Conservation (phyloP, 2,888 invertebrate species). For the Meteorus colon region DNA sequence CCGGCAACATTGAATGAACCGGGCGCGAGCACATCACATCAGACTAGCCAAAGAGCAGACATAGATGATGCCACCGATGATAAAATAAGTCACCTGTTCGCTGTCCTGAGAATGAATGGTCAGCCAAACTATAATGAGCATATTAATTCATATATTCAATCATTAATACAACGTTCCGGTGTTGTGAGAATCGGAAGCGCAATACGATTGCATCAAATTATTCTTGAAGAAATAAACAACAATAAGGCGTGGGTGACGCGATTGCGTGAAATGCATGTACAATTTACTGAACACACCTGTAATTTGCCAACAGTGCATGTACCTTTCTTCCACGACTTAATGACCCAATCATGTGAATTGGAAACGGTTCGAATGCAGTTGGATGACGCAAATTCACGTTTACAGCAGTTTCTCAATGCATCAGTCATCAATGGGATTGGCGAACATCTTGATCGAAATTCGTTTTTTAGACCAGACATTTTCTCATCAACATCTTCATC, state of each 20-base stretch:
- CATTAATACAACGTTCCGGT: background rate
- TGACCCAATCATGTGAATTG: background rate
- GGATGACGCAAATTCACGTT: background rate
- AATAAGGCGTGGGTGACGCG: background rate
- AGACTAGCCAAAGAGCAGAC: no score
- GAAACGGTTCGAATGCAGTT: background rate
- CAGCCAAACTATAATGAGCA: background rate
- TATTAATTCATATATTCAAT: background rate
- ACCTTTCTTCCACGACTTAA: background rate
- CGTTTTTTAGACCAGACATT: background rate
- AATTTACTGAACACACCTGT: background rate
- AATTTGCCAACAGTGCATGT: no score
- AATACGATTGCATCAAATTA: background rate
- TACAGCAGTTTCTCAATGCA: background rate
- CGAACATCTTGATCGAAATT: background rate
- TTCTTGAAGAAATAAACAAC: background rate
- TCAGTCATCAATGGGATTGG: background rate
- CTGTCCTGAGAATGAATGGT: background rate
- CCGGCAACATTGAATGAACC: background rate
- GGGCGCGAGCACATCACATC: background rate
- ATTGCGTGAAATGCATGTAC: background rate
- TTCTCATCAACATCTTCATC: background rate
- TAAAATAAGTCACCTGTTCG: background rate
- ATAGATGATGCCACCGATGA: background rate
- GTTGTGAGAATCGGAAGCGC: no score